Evolutionary conservation across 2,113 vertebrate genomes (phyloP), one percentile per base, ranked within the genome.

Genomic region (Brachyhypopomus gauderio): DNA sequence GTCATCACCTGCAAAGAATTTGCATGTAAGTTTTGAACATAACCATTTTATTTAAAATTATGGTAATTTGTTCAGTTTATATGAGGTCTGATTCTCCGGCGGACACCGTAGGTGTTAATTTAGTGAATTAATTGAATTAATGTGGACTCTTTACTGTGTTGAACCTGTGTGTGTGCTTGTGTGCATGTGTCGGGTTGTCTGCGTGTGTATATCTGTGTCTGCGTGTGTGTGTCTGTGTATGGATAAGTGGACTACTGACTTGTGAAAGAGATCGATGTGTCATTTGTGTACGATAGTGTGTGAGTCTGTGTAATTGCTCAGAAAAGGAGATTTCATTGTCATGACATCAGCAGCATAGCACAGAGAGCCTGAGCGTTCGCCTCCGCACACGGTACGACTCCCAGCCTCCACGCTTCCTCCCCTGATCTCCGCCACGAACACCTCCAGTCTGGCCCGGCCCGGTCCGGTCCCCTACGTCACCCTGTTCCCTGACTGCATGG

Each of bases 391-490:
- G 30, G 36, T 41, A 41, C 38, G 62, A 11, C 63, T 19, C 14
- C 1, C 5, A 69, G 16, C 41, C 9, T 52, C 45, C 63, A 67
- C 62, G 27, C 23, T 82, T 52, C 34, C 25, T 38, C 67, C 59
- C 48, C 27, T 66, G 70, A 77, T 62, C 64, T 70, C 55, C 30
- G 64, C 41, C 55, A 76, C 76, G 60, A 71, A 82, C 76, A 36
- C 66, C 62, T 60, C 34, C 41, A 55, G n/a, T 19, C 20, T 36
- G 20, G 41, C 12, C 36, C 75, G 30, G 25, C 5, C 17, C 41
- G 25, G 62, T 38, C 56, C 41, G 25, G 60, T n/a, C 38, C 25
- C 41, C 75, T 52, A 16, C 38, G 9, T 52, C 75, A 6, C 52
- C 64, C 41, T 38, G 27, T 77, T 38, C 41, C 63, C 41, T 64